Conservation (phyloP, 2,113 vertebrate species). For the Columba livia region DNA sequence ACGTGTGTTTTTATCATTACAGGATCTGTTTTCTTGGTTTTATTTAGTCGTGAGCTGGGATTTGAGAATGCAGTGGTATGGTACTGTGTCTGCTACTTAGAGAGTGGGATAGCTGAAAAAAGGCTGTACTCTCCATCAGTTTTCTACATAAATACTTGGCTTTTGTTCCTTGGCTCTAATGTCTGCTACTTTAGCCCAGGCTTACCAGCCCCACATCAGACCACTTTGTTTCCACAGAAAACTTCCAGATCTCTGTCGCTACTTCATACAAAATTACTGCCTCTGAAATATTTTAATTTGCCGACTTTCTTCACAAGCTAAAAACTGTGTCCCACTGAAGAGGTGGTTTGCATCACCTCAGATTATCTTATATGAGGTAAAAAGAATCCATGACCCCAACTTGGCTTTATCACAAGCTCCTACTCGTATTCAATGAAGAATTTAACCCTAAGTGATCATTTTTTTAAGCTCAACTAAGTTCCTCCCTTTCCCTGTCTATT, state of each 20-base stretch:
- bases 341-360: not conserved
- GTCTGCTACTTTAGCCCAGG: not conserved
- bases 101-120: conserved; percentile 11
- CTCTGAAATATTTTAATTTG: not conserved
- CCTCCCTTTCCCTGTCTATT: not conserved
- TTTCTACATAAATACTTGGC: conserved; percentile 26
- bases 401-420: not conserved
- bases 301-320: not conserved
- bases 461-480: not conserved
- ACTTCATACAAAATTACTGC: not conserved
- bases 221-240: conserved; percentile 16
- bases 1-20: conserved; percentile 29
- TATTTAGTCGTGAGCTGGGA: not conserved
- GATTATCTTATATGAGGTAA: not conserved
- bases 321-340: not conserved
- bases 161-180: conserved; percentile 12
- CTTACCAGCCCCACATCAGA: not conserved
- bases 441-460: not conserved
- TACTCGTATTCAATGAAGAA: not conserved
- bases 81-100: not conserved
- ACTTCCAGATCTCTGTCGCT: not conserved
- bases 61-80: conserved; percentile 9
- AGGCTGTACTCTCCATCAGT: not conserved
- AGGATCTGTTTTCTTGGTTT: conserved; percentile 26
- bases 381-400: not conserved